Base-by-base conservation (phyloP, 2,797 vertebrate genomes). In the Pipistrellus nathusii region DNA sequence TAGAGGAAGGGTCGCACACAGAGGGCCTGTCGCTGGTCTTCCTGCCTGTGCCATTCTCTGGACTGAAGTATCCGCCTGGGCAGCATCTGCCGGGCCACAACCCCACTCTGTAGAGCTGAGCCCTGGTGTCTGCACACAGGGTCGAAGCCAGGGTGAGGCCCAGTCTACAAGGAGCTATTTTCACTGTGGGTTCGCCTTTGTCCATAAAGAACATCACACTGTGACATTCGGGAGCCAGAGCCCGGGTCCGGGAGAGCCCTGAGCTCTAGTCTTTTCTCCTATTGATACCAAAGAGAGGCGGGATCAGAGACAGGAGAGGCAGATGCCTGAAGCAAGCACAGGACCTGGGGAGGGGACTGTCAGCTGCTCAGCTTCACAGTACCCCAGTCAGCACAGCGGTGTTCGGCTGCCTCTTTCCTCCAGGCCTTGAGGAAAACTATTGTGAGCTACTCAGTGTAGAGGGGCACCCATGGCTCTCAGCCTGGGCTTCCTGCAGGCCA, bases 371-470 rank as follows among this genome's bases (percentile, higher is more conserved):
- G 30, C 30, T n/a, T 68, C 80, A 32, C 18, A 38, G 12, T 0
- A 62, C 51, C 44, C 17, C 82, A 38, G 46, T 25, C 27, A 35
- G 20, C 53, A 35, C 12, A 21, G 5, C 38, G 10, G 9, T 48
- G 1, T 11, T 44, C 69, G 68, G 81, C 17, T 8, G 6, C 6
- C n/a, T 71, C 57, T 46, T 21, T 46, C 66, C 75, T 17, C 0
- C 2, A 17, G 27, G 32, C 46, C 78, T 68, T 10, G 8, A 25
- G 73, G 32, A 68, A 23, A 72, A 80, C 2, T 17, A 35, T 64
- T 2, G 2, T 1, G 20, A n/a, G 64, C 48, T 17, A 62, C 25
- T 27, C 0, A 25, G 0, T 4, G 44, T 25, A 9, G 10, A 5
- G 2, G 9, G 4, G 35, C 13, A 25, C 30, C 6, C 7, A 6